These are phyloP conservation scores for Verasper variegatus DNA, from an alignment of 2,113 vertebrate species.

Conservation along the genomic window DNA sequence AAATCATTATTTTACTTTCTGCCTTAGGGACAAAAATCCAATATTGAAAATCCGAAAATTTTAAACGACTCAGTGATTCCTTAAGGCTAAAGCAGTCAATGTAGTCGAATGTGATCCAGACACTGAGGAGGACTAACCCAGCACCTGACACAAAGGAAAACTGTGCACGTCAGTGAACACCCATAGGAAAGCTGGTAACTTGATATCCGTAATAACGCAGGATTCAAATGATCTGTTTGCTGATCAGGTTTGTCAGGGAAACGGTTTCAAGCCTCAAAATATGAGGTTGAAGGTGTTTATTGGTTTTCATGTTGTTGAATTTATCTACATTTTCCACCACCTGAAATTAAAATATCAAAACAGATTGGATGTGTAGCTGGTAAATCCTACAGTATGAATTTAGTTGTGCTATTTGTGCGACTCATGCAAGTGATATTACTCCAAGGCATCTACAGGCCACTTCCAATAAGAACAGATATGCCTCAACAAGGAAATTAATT, in stretches of 20 bases:
- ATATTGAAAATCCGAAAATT: conserved; percentile 60
- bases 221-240: conserved; percentile 22
- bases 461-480: not conserved
- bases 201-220: conserved; percentile 19
- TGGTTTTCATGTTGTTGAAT: conserved; percentile 36
- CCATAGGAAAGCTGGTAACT: not conserved
- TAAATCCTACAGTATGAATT: not conserved
- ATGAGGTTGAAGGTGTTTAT: conserved; percentile 7
- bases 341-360: conserved; percentile 21
- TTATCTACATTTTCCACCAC: conserved; percentile 31
- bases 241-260: conserved; percentile 39
- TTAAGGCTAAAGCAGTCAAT: conserved; percentile 35
- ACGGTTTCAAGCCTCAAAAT: conserved; percentile 19
- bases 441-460: not conserved
- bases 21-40: conserved; percentile 51
- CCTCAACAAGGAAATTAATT: not conserved
- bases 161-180: not conserved
- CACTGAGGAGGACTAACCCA: conserved; percentile 24
- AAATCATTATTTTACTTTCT: conserved; percentile 55
- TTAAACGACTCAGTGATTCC: conserved; percentile 60
- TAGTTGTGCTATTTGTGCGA: not conserved
- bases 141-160: conserved; percentile 25
- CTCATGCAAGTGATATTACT: not conserved
- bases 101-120: conserved; percentile 46
- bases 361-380: not conserved